Evolutionary conservation across 1,140 invertebrate genomes (phyloP).

Genomic region (Leptestheria dahalacensis): DNA sequence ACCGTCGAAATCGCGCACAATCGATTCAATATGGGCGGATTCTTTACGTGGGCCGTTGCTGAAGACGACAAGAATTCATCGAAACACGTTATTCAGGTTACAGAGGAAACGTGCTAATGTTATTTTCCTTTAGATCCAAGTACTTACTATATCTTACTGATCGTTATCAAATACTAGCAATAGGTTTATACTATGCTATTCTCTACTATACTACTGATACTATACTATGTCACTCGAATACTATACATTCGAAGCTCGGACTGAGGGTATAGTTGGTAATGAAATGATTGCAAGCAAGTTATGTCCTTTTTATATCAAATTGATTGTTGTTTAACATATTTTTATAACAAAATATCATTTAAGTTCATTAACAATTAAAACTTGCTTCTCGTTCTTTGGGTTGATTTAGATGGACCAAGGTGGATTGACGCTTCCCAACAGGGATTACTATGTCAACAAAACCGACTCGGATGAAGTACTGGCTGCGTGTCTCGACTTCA

Average conservation of each 20-base stretch:
- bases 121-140: conserved; percentile 3
- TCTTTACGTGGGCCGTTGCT: conserved; percentile 79
- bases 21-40: conserved; percentile 66
- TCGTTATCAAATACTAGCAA: background rate
- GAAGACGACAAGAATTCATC: conserved; percentile 87
- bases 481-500: conserved; percentile 75
- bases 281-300: no score
- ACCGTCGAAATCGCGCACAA: conserved; percentile 68
- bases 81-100: conserved; percentile 67
- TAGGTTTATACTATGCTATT: no score
- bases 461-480: conserved; percentile 55
- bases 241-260: no score
- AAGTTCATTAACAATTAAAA: no score
- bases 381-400: no score
- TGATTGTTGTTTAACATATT: no score
- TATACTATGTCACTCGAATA: no score
- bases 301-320: no score
- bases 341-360: no score
- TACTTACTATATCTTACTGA: background rate
- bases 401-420: conserved; percentile 79
- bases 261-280: no score
- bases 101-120: no score
- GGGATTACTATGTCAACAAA: conserved; percentile 85
- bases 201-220: no score
- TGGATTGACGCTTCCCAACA: conserved; percentile 68